Base-by-base conservation (phyloP, 2,888 invertebrate species). In the Leptodirus hochenwartii region DNA sequence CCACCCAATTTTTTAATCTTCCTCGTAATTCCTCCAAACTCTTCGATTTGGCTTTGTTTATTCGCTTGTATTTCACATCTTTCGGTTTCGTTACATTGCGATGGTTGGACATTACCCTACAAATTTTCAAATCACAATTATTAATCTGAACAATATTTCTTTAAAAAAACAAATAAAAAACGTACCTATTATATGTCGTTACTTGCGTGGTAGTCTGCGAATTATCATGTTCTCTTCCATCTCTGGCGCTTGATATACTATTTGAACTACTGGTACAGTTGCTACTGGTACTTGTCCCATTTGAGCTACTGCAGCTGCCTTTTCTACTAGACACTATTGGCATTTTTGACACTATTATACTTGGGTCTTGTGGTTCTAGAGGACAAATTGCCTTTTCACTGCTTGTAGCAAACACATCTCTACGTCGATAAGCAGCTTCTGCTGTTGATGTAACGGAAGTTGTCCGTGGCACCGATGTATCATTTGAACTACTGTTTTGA, bases 101-200 rank as follows among this genome's bases (percentile, higher is more conserved):
- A 53, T 87, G 85, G 56, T 84, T 85, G 25, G 80, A 81, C 84
- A 85, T 85, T 33, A 85, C 84, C 40, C 85, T n/a, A n/a, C n/a
- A n/a, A n/a, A n/a, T n/a, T n/a, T n/a, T n/a, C n/a, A n/a, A n/a
- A n/a, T n/a, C n/a, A n/a, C n/a, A n/a, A n/a, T n/a, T 61, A 54
- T 82, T 82, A 56, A n/a, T n/a, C n/a, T n/a, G n/a, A n/a, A n/a
- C n/a, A n/a, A n/a, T n/a, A n/a, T n/a, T n/a, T n/a, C n/a, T n/a
- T n/a, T n/a, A n/a, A n/a, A n/a, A n/a, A n/a, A n/a, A n/a, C n/a
- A n/a, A n/a, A n/a, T n/a, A n/a, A n/a, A n/a, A n/a, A n/a, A n/a
- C n/a, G n/a, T n/a, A n/a, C n/a, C n/a, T 38, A 24, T 45, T 45
- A 55, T 78, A 81, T 2, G 73, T 75, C 9, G 75, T 75, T 28